Evolutionary conservation across 2,113 vertebrate species (phyloP).

Genomic region (Halcyon malimbica): DNA sequence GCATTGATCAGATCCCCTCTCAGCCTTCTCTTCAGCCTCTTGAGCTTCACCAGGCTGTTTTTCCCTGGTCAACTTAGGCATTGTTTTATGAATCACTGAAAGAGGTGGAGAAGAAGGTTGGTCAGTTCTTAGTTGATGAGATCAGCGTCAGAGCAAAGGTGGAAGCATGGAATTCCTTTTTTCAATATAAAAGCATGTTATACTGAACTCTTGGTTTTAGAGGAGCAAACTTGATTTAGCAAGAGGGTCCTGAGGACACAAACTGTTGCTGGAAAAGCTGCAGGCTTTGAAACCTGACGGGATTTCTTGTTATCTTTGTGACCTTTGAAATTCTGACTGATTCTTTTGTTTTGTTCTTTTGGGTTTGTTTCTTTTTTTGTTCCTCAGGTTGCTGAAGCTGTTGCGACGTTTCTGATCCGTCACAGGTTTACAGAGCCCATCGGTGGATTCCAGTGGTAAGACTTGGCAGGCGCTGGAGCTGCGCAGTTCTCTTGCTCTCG

Average conservation of each 20-base stretch:
- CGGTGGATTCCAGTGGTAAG: constrained; percentile 95
- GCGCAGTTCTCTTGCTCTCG: background rate
- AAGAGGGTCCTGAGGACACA: rapidly evolving
- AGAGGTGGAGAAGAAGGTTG: background rate
- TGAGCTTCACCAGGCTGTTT: background rate
- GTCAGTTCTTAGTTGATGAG: background rate
- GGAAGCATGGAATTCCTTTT: background rate
- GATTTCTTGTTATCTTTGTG: background rate
- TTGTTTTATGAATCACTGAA: background rate
- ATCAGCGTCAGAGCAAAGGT: background rate
- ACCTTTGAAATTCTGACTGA: background rate
- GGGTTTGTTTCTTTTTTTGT: too few relatives aligned
- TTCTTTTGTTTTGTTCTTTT: too few relatives aligned
- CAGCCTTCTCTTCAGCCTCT: background rate
- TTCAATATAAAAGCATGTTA: background rate
- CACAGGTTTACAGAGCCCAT: constrained; percentile 96
- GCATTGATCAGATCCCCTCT: background rate
- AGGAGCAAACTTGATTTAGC: background rate
- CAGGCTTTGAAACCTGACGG: background rate
- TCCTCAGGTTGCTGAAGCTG: constrained; percentile 91
- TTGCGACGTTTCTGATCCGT: constrained; percentile 95
- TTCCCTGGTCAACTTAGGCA: background rate
- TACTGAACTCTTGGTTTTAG: background rate
- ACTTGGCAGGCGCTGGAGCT: background rate
- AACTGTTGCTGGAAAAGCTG: background rate